A percentile compares a stretch with the other conserved stretches of the same genome.
These are phyloP conservation scores for Chrysocyon brachyurus DNA, from an alignment of 2,797 vertebrate species.

Conservation along the genomic window DNA sequence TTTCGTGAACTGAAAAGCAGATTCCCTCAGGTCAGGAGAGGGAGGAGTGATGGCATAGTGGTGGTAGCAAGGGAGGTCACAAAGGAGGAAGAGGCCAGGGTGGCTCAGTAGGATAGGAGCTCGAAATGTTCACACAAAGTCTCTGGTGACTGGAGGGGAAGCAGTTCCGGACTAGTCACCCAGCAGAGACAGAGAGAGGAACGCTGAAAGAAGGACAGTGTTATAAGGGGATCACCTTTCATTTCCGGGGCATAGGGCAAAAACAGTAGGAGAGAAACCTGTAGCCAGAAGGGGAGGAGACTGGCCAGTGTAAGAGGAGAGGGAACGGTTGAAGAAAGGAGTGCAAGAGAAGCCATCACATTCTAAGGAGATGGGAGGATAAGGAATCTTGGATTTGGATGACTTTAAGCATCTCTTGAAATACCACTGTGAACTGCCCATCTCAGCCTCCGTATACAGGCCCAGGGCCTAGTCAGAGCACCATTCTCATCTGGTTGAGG, in stretches of 20 bases:
- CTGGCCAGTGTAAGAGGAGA: fast-evolving
- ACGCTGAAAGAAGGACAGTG: fast-evolving
- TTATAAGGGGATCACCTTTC: not conserved
- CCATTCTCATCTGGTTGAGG: not conserved
- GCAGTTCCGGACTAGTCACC: not conserved
- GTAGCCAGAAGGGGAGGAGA: not conserved
- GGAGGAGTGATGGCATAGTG: not conserved
- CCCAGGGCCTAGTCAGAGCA: not conserved
- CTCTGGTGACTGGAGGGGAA: not conserved
- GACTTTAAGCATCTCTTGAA: not conserved
- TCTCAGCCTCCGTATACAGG: not conserved
- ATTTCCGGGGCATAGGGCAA: not conserved
- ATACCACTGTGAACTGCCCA: fast-evolving
- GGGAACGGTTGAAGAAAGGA: not conserved
- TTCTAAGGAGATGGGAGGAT: too few relatives aligned
- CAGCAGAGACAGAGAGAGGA: not conserved
- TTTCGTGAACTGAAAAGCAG: not conserved
- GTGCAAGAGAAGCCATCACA: too few relatives aligned
- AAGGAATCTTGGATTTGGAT: not conserved
- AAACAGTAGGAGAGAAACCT: not conserved
- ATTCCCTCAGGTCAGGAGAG: not conserved
- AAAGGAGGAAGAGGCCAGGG: not conserved
- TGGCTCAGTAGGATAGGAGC: not conserved
- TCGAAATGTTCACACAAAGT: not conserved
- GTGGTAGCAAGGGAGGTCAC: not conserved